Evolutionary conservation across 2,113 vertebrate species (phyloP), one percentile per base, ranked within the genome.

Genomic region (Pelecanus crispus): DNA sequence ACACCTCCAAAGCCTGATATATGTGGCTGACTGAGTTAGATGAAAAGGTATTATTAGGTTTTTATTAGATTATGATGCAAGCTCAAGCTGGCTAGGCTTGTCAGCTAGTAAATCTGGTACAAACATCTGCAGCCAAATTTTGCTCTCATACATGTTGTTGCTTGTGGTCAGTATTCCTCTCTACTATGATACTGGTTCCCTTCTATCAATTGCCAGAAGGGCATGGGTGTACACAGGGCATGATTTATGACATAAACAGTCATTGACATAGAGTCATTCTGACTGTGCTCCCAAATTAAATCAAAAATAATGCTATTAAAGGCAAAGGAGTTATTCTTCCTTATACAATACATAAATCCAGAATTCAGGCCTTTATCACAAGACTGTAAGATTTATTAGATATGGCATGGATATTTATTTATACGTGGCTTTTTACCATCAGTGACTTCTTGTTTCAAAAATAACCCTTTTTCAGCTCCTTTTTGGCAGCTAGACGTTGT

Each of bases 11-110:
- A 92, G 77, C 56, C 65, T 52, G 36, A 90, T 95, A 28, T 14
- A 85, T 84, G 66, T 65, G 32, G 40, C 61, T 87, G 47, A 81
- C 29, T 53, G 28, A 84, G n/a, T 81, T 94, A 92, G 73, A 87
- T 80, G 52, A 66, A 89, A 87, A 94, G 65, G 73, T 75, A 79
- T 89, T 66, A 89, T 53, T 82, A 68, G 31, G 28, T 55, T 97
- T 95, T 84, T 94, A 89, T 94, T 91, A 94, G 94, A 62, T 92
- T 85, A 47, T 84, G 56, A 91, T 91, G 83, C 73, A 94, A 82
- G 49, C 80, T 84, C 52, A 81, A n/a, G 66, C 52, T 92, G 75
- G 75, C 82, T 81, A 31, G 77, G 75, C 47, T 93, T 17, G 32
- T 79, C 92, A 81, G 63, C 28, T 68, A 71, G 70, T 92, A 91